phyloP scores from a whole-genome alignment of 1,140 invertebrate species.

The Procambarus clarkii region DNA sequence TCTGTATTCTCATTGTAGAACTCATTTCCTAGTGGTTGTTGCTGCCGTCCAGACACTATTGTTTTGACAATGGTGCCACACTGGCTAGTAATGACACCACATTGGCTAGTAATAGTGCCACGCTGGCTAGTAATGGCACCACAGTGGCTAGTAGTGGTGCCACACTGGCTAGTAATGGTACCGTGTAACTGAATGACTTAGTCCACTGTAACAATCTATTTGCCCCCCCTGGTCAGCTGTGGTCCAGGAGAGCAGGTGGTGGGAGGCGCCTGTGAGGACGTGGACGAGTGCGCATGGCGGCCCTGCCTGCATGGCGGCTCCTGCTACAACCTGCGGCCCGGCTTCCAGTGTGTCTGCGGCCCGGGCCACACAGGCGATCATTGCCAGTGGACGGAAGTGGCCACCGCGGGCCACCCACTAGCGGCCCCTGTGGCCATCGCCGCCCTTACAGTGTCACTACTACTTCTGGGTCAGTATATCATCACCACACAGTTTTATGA shows the following conservation, averaged over 20 bases:
- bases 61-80: too few species aligned
- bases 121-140: too few species aligned
- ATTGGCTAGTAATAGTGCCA: too few species aligned
- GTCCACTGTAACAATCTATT: too few species aligned
- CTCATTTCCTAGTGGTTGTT: too few species aligned
- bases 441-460: constrained; percentile 12
- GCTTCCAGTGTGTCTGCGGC: constrained; percentile 30
- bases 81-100: too few species aligned
- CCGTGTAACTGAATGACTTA: too few species aligned
- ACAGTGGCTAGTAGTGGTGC: too few species aligned
- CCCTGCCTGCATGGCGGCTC: constrained; percentile 32
- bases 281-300: constrained; percentile 34
- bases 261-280: constrained; percentile 5
- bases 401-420: constrained; percentile 14
- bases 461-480: constrained; percentile 25
- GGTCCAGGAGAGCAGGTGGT: constrained; percentile 22
- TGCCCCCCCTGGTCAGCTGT: neutral
- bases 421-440: constrained; percentile 24
- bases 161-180: too few species aligned
- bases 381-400: constrained; percentile 32
- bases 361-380: constrained; percentile 7
- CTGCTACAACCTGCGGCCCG: constrained; percentile 40
- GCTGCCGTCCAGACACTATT: too few species aligned
- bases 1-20: too few species aligned
- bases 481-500: neutral